Conservation (phyloP, 1,140 invertebrate genomes). For the Arctopsyche grandis region DNA sequence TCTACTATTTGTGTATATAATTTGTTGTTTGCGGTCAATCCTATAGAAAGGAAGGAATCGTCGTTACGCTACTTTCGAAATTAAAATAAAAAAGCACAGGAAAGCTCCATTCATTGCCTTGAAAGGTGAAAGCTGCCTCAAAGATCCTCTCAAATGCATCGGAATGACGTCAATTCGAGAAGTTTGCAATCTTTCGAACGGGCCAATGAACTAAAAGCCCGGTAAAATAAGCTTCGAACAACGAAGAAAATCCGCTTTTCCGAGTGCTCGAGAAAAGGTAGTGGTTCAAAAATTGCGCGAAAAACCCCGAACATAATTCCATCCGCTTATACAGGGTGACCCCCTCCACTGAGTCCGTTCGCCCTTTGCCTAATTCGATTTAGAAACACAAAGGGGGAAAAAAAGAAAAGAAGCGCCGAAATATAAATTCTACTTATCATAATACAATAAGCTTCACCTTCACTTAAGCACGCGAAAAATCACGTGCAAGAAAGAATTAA, state of each 20-base stretch:
- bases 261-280: not conserved
- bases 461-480: not conserved
- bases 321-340: not conserved
- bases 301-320: not conserved
- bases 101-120: no score
- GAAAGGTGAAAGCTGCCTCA: no score
- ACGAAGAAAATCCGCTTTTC: not conserved
- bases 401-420: not conserved
- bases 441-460: slow-evolving; percentile 23
- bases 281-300: not conserved
- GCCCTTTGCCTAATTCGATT: slow-evolving; percentile 28
- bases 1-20: no score
- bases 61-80: no score
- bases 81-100: no score
- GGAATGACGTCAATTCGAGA: no score
- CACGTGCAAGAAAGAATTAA: not conserved
- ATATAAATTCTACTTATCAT: slow-evolving; percentile 28
- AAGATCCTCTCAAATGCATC: no score
- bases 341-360: not conserved
- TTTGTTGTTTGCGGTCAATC: no score
- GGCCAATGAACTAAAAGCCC: no score
- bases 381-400: not conserved
- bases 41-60: no score
- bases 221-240: not conserved
- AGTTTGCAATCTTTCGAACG: no score